Base-by-base conservation (phyloP, 2,113 vertebrate species). In the Tauraco erythrolophus region DNA sequence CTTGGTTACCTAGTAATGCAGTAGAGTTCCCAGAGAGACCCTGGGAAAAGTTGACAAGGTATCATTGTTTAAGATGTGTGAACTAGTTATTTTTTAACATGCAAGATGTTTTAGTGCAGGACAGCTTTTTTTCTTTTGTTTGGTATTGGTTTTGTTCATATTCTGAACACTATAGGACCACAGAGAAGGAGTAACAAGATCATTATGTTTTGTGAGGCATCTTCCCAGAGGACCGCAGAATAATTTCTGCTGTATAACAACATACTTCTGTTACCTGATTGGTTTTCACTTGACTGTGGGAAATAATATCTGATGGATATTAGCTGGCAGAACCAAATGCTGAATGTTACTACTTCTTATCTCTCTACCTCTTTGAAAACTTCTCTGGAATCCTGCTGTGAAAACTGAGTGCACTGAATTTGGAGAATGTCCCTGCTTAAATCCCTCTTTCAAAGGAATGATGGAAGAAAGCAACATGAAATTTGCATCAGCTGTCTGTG, bases 401-500 rank as follows among this genome's bases (percentile, higher is more conserved):
- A 79, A 82, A 81, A 31, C 21, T 14, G 43, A 89, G 27, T 46
- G 24, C 6, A 6, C 43, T 92, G 70, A 48, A 56, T 85, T 92
- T 88, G 62, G 89, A 88, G 53, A 56, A 22, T 31, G 10, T 65
- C 31, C 64, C 45, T 88, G 30, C 74, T 56, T 88, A 91, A 91
- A 72, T 76, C 8, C 43, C 56, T 43, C 33, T 48, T 64, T 82
- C 22, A 37, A 66, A 94, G 61, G 45, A 70, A 41, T 48, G 61
- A 56, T 60, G 45, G 53, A 71, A 91, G 23, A 15, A 85, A 89
- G 57, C 33, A 76, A 61, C 18, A 30, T 23, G 71, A 61, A 57
- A 93, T 96, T 56, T 82, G 54, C 78, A 51, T 88, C 93, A 75
- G 9, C 66, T 88, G 41, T 13, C 43, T 71, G 14, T 58, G 89